These are phyloP conservation scores for Tetrao urogallus DNA, from an alignment of 2,113 vertebrate genomes.

Conservation along the genomic window DNA sequence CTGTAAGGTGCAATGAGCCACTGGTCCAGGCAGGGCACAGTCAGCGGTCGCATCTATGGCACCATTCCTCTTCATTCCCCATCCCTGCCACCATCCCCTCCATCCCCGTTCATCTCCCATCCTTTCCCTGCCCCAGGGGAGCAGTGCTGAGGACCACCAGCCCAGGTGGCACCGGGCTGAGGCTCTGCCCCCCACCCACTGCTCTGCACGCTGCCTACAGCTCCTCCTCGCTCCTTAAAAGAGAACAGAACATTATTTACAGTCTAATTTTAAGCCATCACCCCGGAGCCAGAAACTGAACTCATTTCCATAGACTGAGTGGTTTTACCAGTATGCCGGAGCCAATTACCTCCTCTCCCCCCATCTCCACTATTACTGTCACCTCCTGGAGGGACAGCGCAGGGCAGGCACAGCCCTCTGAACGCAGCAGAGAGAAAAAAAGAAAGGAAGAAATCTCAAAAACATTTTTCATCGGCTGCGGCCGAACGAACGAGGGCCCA, in stretches of 20 bases:
- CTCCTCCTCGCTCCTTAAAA: background rate
- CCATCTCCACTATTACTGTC: background rate
- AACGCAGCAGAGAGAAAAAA: background rate
- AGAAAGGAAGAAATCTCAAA: background rate
- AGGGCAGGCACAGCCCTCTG: background rate
- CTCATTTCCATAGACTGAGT: background rate
- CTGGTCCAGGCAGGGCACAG: accelerated
- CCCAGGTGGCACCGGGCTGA: background rate
- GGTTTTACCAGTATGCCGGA: background rate
- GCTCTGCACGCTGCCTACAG: background rate
- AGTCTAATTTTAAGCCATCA: background rate
- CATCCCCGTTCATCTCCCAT: too few species aligned
- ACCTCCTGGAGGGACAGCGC: background rate
- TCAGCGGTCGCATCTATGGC: background rate
- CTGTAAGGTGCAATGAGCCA: background rate
- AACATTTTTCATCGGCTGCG: background rate
- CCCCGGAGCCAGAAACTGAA: constrained; percentile 10
- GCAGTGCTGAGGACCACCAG: too few species aligned
- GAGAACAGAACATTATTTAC: background rate
- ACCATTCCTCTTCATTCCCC: too few species aligned
- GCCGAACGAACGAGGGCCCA: background rate
- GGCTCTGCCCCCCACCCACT: background rate
- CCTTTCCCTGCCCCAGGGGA: too few species aligned
- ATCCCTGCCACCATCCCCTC: too few species aligned
- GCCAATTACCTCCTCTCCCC: background rate